Evolutionary conservation across 2,113 vertebrate species (phyloP), one percentile per base, ranked within the genome.

Genomic region (Lethenteron camtschaticum): DNA sequence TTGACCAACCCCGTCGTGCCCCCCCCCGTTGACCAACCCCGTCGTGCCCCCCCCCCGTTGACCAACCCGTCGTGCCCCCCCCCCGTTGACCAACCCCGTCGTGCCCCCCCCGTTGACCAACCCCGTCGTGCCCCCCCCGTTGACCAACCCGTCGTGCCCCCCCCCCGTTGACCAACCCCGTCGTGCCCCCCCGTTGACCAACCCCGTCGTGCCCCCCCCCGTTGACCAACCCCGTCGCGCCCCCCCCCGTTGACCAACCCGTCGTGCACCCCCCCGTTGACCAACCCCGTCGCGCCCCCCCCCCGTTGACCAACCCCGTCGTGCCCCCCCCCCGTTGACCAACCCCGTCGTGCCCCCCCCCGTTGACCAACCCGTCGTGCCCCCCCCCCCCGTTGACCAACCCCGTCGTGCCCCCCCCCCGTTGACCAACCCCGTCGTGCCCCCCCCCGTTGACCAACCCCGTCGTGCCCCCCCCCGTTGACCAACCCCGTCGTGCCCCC

Each of bases 131-230:
- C 20, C 20, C 20, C 14, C 24, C 24, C 24, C 24, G 68, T 72
- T 70, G 71, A 70, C n/a, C 66, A 68, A 20, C 71, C 74, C 69
- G 63, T 68, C 63, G 41, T 78, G 75, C 76, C 2, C 20, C 20
- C n/a, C 77, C 80, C 79, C 79, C 73, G 73, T 72, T 75, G 20
- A 20, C 3, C 20, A 20, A 75, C 72, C 74, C 75, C 70, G 72
- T 58, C 70, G 11, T 77, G 75, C 12, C 57, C 74, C 14, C 71
- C 55, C 57, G 71, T 20, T 71, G 70, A 58, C 76, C 71, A 69
- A 68, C 72, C 70, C 41, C 77, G 24, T 41, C 24, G 24, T 41
- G 24, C 24, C 24, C 24, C 24, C 24, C 24, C 24, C 24, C 24
- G 24, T 41, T 41, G 24, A 41, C 24, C 24, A 41, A 41, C 24